phyloP scores from a whole-genome alignment of 2,888 invertebrate species.

The Nephrotoma appendiculata region DNA sequence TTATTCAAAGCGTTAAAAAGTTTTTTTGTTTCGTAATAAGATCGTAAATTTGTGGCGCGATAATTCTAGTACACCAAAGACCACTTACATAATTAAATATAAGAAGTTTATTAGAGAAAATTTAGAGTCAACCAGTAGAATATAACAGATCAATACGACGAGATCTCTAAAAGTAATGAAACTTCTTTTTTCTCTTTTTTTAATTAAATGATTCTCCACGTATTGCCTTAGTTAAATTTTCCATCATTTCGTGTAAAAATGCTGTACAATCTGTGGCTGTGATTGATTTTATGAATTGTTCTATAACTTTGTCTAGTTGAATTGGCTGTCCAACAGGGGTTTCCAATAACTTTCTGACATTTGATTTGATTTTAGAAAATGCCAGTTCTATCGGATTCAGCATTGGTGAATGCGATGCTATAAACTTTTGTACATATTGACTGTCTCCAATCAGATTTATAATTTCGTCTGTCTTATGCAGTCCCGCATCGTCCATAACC shows the following conservation, averaged over 20 bases:
- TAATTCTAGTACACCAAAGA: neutral
- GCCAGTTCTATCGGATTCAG: neutral
- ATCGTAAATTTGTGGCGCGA: neutral
- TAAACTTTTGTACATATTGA: neutral
- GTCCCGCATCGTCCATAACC: neutral
- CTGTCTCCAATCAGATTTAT: neutral
- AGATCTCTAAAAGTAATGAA: too few species aligned
- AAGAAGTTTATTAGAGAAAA: too few species aligned
- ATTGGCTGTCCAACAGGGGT: neutral
- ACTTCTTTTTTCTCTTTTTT: too few species aligned
- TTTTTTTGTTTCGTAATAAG: neutral
- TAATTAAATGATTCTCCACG: too few species aligned
- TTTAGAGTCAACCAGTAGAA: too few species aligned
- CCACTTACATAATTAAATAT: too few species aligned
- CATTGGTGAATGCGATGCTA: neutral
- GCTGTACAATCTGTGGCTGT: neutral
- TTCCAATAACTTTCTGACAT: neutral
- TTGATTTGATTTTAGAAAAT: neutral
- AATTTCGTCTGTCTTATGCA: neutral
- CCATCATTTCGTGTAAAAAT: too few species aligned
- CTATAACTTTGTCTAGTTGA: neutral
- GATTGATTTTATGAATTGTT: neutral
- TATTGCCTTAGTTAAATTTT: too few species aligned
- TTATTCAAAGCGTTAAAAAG: neutral
- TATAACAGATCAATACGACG: too few species aligned